phyloP scores from a whole-genome alignment of 92 coral and sea anemone species.

The Epizoanthus scotinus region DNA sequence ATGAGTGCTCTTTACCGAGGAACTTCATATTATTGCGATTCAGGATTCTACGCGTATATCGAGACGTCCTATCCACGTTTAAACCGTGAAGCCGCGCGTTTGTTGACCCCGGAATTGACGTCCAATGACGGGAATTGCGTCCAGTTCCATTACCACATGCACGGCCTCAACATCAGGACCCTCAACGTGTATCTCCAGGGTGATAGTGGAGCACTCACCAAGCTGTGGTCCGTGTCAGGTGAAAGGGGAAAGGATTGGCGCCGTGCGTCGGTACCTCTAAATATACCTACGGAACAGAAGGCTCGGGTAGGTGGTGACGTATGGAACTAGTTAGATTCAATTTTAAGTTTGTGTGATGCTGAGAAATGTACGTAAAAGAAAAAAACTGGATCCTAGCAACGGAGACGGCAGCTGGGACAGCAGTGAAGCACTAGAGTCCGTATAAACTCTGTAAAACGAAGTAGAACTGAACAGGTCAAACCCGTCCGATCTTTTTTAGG shows the following conservation, averaged over 20 bases:
- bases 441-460: too few relatives aligned
- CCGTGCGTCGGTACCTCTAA: conserved; percentile 49
- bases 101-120: conserved; percentile 69
- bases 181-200: conserved; percentile 71
- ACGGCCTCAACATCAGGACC: conserved; percentile 69
- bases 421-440: too few relatives aligned
- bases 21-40: too few relatives aligned
- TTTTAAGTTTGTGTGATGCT: too few relatives aligned
- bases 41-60: conserved; percentile 80
- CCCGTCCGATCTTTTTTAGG: too few relatives aligned
- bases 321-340: not conserved
- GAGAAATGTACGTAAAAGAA: too few relatives aligned
- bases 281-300: not conserved
- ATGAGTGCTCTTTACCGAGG: too few relatives aligned
- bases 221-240: conserved; percentile 68
- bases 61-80: conserved; percentile 91
- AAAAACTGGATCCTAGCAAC: too few relatives aligned
- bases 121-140: conserved; percentile 71
- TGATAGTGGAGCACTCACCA: conserved; percentile 49
- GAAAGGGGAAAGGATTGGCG: conserved; percentile 65
- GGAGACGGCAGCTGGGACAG: too few relatives aligned
- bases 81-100: conserved; percentile 76
- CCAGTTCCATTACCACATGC: conserved; percentile 81
- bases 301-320: conserved; percentile 1
- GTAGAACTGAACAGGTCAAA: too few relatives aligned